Conservation (phyloP, 1,140 invertebrate species). For the Orchesella cincta region DNA sequence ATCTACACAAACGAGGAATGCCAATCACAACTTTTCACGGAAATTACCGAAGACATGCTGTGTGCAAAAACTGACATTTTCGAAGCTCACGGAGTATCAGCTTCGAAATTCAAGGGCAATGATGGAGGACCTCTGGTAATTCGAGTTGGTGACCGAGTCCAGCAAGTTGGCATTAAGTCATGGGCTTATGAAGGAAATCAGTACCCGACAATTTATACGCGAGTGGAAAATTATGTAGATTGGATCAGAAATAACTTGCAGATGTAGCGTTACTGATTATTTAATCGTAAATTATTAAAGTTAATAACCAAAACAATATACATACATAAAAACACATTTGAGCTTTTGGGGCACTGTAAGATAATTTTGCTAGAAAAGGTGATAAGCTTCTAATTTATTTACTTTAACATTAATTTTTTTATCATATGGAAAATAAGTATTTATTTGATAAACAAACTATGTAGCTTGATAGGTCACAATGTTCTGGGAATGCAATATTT, state of each 20-base stretch:
- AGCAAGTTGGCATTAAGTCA: conserved; percentile 42
- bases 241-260: conserved; percentile 41
- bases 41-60: conserved; percentile 39
- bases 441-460: no score
- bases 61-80: conserved; percentile 35
- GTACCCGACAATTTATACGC: conserved; percentile 36
- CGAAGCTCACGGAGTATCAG: conserved; percentile 20
- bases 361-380: no score
- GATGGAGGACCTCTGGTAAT: conserved; percentile 41
- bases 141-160: conserved; percentile 33
- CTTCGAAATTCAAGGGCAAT: conserved; percentile 28
- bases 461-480: no score
- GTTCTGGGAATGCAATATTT: no score
- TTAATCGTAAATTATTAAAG: no score
- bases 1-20: conserved; percentile 34
- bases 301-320: no score
- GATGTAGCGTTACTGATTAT: no score
- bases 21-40: conserved; percentile 1
- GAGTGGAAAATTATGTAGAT: conserved; percentile 30
- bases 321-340: no score
- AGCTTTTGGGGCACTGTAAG: no score
- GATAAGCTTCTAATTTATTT: no score
- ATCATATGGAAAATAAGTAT: no score
- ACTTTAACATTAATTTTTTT: no score
- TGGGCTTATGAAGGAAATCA: conserved; percentile 43